phyloP scores from a whole-genome alignment of 2,797 vertebrate species.

The Ceryle rudis region DNA sequence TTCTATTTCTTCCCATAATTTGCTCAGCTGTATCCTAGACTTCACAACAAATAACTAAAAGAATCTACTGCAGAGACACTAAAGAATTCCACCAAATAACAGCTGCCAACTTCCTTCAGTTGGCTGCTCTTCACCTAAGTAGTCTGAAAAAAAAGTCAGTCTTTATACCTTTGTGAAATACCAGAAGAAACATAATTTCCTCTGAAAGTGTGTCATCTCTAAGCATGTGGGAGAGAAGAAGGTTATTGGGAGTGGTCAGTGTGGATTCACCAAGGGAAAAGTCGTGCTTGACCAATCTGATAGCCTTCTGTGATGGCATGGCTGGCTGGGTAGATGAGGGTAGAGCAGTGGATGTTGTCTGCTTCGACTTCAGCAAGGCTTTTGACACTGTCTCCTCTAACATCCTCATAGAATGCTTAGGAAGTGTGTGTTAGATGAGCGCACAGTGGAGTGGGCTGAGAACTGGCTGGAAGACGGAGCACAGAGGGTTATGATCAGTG shows the following conservation, averaged over 20 bases:
- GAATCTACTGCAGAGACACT: not conserved
- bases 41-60: not conserved
- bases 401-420: too few species aligned
- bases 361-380: too few species aligned
- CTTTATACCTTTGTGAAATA: not conserved
- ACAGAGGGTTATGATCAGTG: too few species aligned
- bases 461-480: too few species aligned
- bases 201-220: not conserved
- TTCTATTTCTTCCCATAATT: not conserved
- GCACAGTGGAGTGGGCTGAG: too few species aligned
- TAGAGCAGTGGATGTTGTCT: too few species aligned
- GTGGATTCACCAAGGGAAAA: not conserved
- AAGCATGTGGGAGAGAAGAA: not conserved
- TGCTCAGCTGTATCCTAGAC: not conserved
- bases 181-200: not conserved
- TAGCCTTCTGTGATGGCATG: not conserved
- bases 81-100: not conserved
- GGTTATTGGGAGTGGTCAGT: not conserved
- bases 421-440: too few species aligned
- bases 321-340: not conserved
- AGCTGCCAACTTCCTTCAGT: not conserved
- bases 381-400: too few species aligned
- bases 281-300: not conserved
- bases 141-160: not conserved
- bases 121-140: not conserved